These are phyloP conservation scores for Anticlea derivata DNA, from an alignment of 2,888 invertebrate genomes.

Conservation along the genomic window DNA sequence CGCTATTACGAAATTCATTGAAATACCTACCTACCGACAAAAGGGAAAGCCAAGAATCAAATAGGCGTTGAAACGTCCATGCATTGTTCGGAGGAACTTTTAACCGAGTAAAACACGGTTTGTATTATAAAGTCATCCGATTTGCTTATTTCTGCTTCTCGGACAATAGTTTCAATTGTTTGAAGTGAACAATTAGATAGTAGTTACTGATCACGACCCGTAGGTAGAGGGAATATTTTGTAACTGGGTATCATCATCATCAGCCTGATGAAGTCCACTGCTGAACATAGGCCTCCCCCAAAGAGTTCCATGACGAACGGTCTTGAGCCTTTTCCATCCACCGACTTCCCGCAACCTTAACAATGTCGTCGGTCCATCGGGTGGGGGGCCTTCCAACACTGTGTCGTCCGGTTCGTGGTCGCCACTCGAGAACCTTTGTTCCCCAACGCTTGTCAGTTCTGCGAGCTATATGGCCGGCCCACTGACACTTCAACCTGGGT, in stretches of 20 bases:
- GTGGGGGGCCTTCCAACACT: too few relatives aligned
- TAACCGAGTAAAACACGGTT: slow-evolving; percentile 63
- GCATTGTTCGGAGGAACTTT: slow-evolving; percentile 68
- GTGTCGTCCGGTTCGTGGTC: too few relatives aligned
- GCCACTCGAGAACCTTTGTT: too few relatives aligned
- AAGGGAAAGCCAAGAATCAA: slow-evolving; percentile 73
- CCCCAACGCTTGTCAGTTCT: too few relatives aligned
- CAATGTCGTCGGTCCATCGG: too few relatives aligned
- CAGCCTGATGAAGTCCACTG: too few relatives aligned
- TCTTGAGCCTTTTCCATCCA: too few relatives aligned
- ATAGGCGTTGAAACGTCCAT: slow-evolving; percentile 49
- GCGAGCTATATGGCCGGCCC: too few relatives aligned
- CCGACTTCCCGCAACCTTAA: too few relatives aligned
- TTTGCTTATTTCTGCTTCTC: slow-evolving; percentile 49
- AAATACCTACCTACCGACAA: slow-evolving; percentile 54
- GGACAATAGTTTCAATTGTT: slow-evolving; percentile 71
- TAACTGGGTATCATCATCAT: not conserved
- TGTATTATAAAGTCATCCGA: slow-evolving; percentile 59
- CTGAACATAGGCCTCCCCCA: too few relatives aligned
- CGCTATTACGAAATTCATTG: slow-evolving; percentile 53
- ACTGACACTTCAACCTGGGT: too few relatives aligned
- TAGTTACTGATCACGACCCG: slow-evolving; percentile 53
- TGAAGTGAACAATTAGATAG: slow-evolving; percentile 54
- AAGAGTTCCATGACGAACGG: too few relatives aligned
- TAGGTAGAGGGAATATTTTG: not conserved